These are phyloP conservation scores for Acrocera orbiculus DNA, from an alignment of 2,888 invertebrate genomes.

Conservation along the genomic window DNA sequence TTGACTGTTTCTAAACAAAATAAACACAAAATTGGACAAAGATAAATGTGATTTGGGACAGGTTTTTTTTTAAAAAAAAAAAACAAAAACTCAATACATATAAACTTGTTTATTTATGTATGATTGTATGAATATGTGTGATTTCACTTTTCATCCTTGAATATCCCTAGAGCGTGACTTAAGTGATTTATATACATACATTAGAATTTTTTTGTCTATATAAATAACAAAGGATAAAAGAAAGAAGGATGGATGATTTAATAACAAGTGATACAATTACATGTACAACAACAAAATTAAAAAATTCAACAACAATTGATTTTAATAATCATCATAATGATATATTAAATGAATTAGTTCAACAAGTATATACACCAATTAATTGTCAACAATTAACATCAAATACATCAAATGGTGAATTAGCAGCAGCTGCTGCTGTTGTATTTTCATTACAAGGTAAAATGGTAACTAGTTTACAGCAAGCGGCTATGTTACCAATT, in stretches of 20 bases:
- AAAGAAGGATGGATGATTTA: slow-evolving; percentile 16
- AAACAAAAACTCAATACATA: not conserved
- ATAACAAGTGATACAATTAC: slow-evolving; percentile 13
- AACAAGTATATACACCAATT: slow-evolving; percentile 1
- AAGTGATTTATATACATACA: slow-evolving; percentile 28
- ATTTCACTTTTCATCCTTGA: too few relatives aligned
- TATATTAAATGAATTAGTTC: too few relatives aligned
- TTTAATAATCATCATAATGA: not conserved
- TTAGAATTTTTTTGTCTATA: too few relatives aligned
- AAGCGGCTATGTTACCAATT: slow-evolving; percentile 63
- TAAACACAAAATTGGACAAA: too few relatives aligned
- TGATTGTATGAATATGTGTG: too few relatives aligned
- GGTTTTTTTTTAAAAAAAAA: not conserved
- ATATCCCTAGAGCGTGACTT: slow-evolving; percentile 24
- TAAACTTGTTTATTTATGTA: not conserved
- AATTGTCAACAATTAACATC: too few relatives aligned
- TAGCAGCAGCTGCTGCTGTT: slow-evolving; percentile 44
- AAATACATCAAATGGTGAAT: slow-evolving; percentile 34
- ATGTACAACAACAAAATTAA: slow-evolving; percentile 13
- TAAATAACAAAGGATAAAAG: too few relatives aligned
- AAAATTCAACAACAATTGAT: slow-evolving; percentile 2
- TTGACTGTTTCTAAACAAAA: too few relatives aligned
- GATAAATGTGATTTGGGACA: too few relatives aligned
- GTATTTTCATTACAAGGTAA: slow-evolving; percentile 69
- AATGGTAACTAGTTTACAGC: slow-evolving; percentile 67